These are phyloP conservation scores for Noctua comes DNA, from an alignment of 2,888 invertebrate species.

Conservation along the genomic window DNA sequence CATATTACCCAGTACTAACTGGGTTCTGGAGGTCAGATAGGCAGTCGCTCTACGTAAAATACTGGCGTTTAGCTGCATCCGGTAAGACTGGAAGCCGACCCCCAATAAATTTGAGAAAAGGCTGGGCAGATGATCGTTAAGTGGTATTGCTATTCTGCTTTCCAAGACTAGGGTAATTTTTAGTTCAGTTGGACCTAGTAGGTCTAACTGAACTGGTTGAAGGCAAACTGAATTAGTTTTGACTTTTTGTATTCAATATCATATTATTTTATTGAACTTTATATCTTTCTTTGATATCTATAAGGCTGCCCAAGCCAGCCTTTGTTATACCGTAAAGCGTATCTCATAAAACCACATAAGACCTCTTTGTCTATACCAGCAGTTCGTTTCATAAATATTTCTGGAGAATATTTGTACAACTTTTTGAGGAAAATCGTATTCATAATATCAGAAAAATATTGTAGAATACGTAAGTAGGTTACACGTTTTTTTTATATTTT, in stretches of 20 bases:
- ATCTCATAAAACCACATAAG: not conserved
- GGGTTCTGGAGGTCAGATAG: not conserved
- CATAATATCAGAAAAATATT: slow-evolving; percentile 10
- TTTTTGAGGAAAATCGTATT: slow-evolving; percentile 10
- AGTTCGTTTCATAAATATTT: not conserved
- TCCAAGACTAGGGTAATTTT: not conserved
- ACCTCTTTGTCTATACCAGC: not conserved
- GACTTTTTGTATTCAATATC: not conserved
- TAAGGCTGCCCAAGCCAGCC: not conserved
- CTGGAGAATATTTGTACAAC: no score
- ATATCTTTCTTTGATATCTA: not conserved
- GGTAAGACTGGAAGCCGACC: not conserved
- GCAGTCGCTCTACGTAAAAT: not conserved
- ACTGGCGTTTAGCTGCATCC: not conserved
- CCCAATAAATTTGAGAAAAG: not conserved
- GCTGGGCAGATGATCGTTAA: not conserved
- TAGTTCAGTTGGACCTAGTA: not conserved
- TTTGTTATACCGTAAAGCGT: not conserved
- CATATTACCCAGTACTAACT: no score
- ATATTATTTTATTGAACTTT: not conserved
- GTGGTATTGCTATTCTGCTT: not conserved
- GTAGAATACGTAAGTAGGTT: slow-evolving; percentile 23
- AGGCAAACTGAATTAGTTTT: no score
- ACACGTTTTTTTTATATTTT: slow-evolving; percentile 31
- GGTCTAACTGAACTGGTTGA: no score